Conservation (phyloP, 2,113 vertebrate species). For the Calidris pygmaea region DNA sequence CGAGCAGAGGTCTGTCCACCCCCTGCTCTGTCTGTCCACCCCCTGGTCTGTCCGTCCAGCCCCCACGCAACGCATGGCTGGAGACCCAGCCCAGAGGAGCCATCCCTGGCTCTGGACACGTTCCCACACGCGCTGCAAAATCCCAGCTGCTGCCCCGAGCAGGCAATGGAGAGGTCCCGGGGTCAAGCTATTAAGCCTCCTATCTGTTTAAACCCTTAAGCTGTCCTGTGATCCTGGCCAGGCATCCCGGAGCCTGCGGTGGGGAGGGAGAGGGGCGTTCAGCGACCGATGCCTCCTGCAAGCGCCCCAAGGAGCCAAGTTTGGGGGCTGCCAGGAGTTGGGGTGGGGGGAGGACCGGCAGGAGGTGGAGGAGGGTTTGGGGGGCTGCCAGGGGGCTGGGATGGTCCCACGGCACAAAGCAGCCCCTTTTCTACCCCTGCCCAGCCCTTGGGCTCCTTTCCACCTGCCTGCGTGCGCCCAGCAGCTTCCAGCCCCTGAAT, state of each 20-base stretch:
- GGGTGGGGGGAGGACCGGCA: not conserved
- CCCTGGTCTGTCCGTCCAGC: not conserved
- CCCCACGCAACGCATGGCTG: accelerated
- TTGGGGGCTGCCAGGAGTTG: not conserved
- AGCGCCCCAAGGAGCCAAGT: not conserved
- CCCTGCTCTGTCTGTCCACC: not conserved
- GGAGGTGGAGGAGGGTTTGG: not conserved
- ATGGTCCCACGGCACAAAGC: not conserved
- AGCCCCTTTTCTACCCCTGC: not conserved
- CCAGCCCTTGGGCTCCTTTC: not conserved
- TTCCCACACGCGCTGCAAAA: not conserved
- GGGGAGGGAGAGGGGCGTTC: not conserved
- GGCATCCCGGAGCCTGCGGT: not conserved
- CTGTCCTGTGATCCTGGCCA: not conserved
- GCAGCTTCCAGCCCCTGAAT: not conserved
- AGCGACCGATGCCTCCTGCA: not conserved
- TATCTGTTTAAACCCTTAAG: conserved; percentile 1
- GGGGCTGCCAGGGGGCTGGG: not conserved
- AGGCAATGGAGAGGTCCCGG: not conserved
- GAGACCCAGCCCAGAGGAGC: not conserved
- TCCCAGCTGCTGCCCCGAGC: not conserved
- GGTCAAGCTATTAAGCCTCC: conserved; percentile 23
- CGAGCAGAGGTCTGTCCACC: not conserved
- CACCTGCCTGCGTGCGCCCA: not conserved
- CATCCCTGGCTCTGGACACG: not conserved